phyloP scores from a whole-genome alignment of 2,797 vertebrate species.

The Pelodytes ibericus region DNA sequence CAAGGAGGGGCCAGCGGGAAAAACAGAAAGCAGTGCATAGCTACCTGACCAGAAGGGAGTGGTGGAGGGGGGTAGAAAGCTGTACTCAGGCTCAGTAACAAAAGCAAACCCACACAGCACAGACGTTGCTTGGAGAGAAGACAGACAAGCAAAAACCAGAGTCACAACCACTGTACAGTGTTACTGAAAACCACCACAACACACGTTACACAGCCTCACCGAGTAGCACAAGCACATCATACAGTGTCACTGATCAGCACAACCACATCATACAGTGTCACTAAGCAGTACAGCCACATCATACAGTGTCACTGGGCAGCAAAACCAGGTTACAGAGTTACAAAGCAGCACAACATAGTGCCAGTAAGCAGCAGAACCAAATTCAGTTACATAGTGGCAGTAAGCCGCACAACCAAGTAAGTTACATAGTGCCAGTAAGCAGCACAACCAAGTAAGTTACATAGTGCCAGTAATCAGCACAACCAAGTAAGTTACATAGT shows the following conservation, averaged over 20 bases:
- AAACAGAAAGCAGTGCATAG: slow-evolving; percentile 68
- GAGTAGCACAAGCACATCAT: neutral
- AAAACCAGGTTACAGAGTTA: neutral
- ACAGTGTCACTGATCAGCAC: neutral
- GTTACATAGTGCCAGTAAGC: neutral
- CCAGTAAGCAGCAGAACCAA: neutral
- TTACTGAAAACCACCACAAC: slow-evolving; percentile 20
- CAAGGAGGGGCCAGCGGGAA: slow-evolving; percentile 14
- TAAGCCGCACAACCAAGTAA: neutral
- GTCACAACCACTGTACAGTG: slow-evolving; percentile 39
- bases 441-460: neutral
- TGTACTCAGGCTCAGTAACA: slow-evolving; percentile 94
- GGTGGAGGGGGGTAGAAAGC: slow-evolving; percentile 96
- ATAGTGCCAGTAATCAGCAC: neutral
- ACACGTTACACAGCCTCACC: neutral
- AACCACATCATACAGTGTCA: neutral
- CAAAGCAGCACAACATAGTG: neutral
- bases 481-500: neutral
- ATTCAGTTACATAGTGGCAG: neutral
- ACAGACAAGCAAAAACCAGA: slow-evolving; percentile 80
- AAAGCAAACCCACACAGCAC: slow-evolving; percentile 96
- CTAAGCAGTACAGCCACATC: slow-evolving; percentile 1
- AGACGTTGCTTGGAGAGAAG: slow-evolving; percentile 87
- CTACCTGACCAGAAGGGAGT: slow-evolving; percentile 99
- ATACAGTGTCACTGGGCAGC: neutral